Conservation (phyloP, 2,113 vertebrate species). For the Sisor rabdophorus region DNA sequence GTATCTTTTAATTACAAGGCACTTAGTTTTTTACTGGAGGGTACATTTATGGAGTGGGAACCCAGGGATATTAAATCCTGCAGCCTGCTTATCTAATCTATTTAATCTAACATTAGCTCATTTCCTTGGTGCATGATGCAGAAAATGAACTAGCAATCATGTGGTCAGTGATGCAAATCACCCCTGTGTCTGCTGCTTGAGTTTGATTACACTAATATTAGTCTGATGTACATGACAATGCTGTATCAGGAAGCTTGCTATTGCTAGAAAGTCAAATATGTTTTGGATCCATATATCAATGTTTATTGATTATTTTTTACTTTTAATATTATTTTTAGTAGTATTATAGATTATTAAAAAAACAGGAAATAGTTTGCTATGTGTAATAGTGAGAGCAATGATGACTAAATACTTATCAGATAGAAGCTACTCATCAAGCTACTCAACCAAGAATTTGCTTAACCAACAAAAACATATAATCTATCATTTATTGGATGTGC, state of each 20-base stretch:
- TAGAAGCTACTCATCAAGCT: neutral
- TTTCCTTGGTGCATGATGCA: constrained; percentile 35
- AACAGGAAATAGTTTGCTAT: neutral
- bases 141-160: constrained; percentile 37
- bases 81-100: constrained; percentile 27
- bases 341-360: neutral
- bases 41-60: constrained; percentile 26
- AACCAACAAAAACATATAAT: neutral
- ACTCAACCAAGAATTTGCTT: neutral
- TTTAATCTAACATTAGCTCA: constrained; percentile 33
- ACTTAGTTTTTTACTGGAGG: constrained; percentile 27
- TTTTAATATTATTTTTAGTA: neutral
- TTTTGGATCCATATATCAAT: neutral
- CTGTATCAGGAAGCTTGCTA: neutral
- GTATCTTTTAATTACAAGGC: constrained; percentile 23
- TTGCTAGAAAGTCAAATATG: neutral
- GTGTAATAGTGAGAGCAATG: neutral
- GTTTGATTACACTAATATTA: constrained; percentile 16
- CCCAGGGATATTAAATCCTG: constrained; percentile 26
- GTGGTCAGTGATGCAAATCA: constrained; percentile 33
- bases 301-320: too few species aligned
- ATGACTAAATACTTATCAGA: constrained; percentile 12
- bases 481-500: neutral
- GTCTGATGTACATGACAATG: neutral
- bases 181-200: constrained; percentile 17